Conservation (phyloP, 2,888 invertebrate species). For the Candidula unifasciata region DNA sequence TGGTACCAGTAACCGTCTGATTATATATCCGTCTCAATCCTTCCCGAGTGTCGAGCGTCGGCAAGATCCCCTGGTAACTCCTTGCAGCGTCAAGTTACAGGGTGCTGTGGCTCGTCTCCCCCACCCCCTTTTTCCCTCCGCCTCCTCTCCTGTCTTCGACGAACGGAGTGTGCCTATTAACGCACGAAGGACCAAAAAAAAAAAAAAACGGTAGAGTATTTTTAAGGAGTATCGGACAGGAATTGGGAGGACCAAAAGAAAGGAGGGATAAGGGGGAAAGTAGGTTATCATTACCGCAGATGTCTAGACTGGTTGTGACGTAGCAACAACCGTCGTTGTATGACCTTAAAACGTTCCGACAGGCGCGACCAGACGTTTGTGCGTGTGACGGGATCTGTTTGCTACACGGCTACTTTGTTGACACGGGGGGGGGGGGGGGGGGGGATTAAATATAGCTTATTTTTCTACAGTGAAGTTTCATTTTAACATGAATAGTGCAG, state of each 20-base stretch:
- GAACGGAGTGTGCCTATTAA: not conserved
- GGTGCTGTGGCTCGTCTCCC: too few species aligned
- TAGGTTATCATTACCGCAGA: constrained; percentile 12
- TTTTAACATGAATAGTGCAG: too few species aligned
- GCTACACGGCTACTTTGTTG: not conserved
- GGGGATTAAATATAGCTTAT: too few species aligned
- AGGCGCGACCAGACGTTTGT: not conserved
- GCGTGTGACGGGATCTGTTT: not conserved
- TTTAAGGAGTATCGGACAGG: not conserved
- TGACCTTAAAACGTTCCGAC: constrained; percentile 6
- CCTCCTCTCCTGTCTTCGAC: not conserved
- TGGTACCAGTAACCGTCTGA: too few species aligned
- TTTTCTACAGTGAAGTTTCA: too few species aligned
- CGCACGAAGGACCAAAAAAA: too few species aligned
- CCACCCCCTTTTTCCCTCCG: too few species aligned
- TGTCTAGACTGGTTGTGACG: constrained; percentile 25
- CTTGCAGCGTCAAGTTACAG: too few species aligned
- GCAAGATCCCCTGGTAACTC: too few species aligned
- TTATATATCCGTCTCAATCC: too few species aligned
- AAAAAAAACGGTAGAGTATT: not conserved
- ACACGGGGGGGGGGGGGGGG: too few species aligned
- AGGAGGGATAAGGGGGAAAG: not conserved
- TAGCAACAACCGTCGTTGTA: not conserved
- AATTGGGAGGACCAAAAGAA: not conserved
- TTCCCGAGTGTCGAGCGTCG: too few species aligned